Base-by-base conservation (phyloP, 2,888 invertebrate species). In the Corythucha ciliata region DNA sequence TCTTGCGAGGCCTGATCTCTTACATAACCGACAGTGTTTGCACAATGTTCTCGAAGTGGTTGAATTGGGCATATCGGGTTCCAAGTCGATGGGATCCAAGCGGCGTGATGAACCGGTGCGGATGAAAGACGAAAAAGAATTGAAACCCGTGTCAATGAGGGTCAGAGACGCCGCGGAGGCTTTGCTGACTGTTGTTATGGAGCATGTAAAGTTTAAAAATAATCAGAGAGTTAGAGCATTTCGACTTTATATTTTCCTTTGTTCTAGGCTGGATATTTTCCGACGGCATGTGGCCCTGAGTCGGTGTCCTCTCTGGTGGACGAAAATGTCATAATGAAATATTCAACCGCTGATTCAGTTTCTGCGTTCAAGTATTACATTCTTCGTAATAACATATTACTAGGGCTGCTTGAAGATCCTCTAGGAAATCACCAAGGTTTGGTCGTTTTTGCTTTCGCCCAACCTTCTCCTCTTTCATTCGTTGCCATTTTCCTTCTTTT, bases 161-260 rank as follows among this genome's bases (percentile, higher is more conserved):
- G 98, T 98, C 0, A 79, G 93, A 53, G 97, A 98, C 70, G 94
- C 97, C 0, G 98, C 97, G 0, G 97, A 98, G 69, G 87, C 87
- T 57, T 72, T 97, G 32, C 74, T 97, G 5, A 89, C 91, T 60
- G 79, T 86, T 54, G 87, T 96, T 59, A 75, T 94, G 54, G 92
- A 93, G 68, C 90, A 92, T 73, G 84, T 83, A 65, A 53, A 41
- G 26, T 32, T 3, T 7, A 10, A 12, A 46, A 4, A 7, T 20
- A 12, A 12, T 36, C 16, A 36, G 10, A 8, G 8, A 29, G 29
- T 10, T 8, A 29, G 10, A n/a, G 8, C 29, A 8, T 41, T 16
- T 36, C 8, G 22, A 20, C 8, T 22, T 21, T 12, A 25, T 41
- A 14, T 22, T 5, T 21, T 32, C 14, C 2, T 51, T 10, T 25